phyloP scores from a whole-genome alignment of 2,797 vertebrate genomes.

The Podarcis lilfordi region DNA sequence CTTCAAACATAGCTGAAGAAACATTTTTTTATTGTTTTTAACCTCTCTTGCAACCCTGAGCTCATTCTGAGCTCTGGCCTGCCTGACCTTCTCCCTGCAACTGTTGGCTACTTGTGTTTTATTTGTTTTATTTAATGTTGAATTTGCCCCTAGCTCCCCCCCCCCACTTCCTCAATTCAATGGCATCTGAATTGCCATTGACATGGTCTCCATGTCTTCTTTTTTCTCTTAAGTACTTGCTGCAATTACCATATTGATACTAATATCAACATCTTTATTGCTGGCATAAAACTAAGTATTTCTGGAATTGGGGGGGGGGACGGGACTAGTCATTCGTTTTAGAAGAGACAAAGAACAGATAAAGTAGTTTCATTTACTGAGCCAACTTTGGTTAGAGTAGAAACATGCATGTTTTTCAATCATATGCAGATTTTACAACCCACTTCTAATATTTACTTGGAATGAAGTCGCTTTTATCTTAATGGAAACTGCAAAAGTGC shows the following conservation, averaged over 20 bases:
- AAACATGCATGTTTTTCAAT: background rate
- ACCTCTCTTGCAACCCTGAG: too few species aligned
- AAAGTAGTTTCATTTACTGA: background rate
- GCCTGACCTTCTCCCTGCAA: too few species aligned
- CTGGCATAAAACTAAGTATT: background rate
- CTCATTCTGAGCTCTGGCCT: too few species aligned
- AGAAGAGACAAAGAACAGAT: background rate
- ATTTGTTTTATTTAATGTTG: background rate
- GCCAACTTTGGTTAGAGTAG: background rate
- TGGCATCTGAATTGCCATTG: background rate
- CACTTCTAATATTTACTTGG: background rate
- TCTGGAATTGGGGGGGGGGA: background rate
- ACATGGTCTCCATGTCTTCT: background rate
- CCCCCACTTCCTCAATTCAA: background rate
- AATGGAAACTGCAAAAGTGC: background rate
- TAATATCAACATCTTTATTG: slow-evolving; percentile 9
- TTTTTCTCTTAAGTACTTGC: background rate
- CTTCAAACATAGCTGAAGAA: too few species aligned
- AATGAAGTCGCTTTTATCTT: background rate
- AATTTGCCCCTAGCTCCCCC: background rate
- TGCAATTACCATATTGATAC: background rate
- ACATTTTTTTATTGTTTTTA: too few species aligned
- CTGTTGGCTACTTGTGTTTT: too few species aligned
- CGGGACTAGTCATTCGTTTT: background rate
- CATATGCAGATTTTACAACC: background rate